A percentile compares a stretch with the other conserved stretches of the same genome.
Conservation (phyloP, 2,888 invertebrate species). For the Lithophane ornitopus region DNA sequence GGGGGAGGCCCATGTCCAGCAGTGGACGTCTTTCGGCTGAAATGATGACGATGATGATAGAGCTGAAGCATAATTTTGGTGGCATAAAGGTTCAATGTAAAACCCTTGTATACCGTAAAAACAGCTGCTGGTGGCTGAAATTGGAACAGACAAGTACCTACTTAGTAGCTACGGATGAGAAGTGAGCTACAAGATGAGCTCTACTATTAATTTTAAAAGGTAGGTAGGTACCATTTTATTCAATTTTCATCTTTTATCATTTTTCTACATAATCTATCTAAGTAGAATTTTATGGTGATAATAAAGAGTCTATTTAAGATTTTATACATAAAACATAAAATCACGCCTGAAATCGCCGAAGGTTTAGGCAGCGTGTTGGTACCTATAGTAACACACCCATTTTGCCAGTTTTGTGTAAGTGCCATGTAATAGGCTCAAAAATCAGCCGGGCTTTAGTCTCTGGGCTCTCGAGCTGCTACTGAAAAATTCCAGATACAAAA, state of each 20-base stretch:
- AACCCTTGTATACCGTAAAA: neutral
- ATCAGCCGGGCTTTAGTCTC: too few species aligned
- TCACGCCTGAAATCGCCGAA: too few species aligned
- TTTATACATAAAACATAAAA: neutral
- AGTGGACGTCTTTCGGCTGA: too few species aligned
- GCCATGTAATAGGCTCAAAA: too few species aligned
- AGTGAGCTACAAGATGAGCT: neutral
- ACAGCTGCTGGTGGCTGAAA: neutral
- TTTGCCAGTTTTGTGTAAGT: too few species aligned
- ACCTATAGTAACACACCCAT: too few species aligned
- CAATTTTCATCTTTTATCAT: neutral
- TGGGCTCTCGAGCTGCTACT: too few species aligned
- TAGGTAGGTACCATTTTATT: neutral
- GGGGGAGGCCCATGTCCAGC: too few species aligned
- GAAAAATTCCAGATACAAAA: neutral
- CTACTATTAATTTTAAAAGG: neutral
- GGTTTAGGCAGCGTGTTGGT: too few species aligned
- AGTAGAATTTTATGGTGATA: neutral
- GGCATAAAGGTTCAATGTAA: neutral
- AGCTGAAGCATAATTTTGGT: neutral
- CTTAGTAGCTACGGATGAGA: neutral
- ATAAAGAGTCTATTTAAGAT: neutral
- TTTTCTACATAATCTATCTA: neutral
- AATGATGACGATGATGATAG: neutral
- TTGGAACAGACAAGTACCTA: neutral